Conservation (phyloP, 2,113 vertebrate genomes). For the Trogon surrucura region DNA sequence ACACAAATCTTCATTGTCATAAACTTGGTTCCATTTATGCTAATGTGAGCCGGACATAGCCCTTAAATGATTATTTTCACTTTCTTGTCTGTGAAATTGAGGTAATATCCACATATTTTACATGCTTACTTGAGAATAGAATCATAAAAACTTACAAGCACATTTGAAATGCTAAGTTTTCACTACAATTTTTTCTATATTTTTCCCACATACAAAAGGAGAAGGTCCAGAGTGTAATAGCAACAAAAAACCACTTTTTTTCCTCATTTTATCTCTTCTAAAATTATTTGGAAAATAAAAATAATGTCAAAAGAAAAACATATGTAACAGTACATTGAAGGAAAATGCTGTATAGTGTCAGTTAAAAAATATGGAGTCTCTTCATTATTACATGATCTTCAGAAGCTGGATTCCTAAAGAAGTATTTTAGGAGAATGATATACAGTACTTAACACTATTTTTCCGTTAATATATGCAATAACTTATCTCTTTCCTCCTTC, state of each 20-base stretch:
- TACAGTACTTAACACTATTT: not conserved
- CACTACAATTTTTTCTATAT: not conserved
- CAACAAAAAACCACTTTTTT: not conserved
- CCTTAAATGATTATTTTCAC: not conserved
- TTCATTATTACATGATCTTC: not conserved
- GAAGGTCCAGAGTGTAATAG: not conserved
- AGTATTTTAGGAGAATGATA: not conserved
- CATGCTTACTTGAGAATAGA: not conserved
- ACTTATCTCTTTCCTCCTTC: not conserved
- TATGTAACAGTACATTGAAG: not conserved
- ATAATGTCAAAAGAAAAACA: not conserved
- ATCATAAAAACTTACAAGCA: not conserved
- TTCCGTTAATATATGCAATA: not conserved
- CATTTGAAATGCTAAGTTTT: not conserved
- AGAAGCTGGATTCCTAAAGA: not conserved
- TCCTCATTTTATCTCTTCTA: not conserved
- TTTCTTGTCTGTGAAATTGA: not conserved
- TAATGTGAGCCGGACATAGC: not conserved
- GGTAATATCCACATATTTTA: not conserved
- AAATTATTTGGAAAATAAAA: not conserved
- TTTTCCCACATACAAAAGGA: not conserved
- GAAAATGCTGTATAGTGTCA: not conserved
- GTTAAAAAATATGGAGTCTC: not conserved
- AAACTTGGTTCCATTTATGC: not conserved
- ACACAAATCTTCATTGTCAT: not conserved